A percentile compares a stretch with the other conserved stretches of the same genome.
Conservation (phyloP, 2,797 vertebrate species). For the Rachycentron canadum region DNA sequence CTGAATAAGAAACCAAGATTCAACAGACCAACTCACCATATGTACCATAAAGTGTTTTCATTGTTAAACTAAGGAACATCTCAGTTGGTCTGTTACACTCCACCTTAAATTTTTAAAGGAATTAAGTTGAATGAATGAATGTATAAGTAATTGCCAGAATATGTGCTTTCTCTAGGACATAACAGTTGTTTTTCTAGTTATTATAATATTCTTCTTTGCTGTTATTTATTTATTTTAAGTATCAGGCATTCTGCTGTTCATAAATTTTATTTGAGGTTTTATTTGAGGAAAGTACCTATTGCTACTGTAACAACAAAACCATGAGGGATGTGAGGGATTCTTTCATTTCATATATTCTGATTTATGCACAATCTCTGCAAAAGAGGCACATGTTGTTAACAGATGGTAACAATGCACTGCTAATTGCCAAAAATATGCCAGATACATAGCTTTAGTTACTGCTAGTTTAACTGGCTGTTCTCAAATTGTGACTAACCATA, state of each 20-base stretch:
- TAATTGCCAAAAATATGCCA: not conserved
- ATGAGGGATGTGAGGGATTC: constrained; percentile 6
- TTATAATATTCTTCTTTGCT: not conserved
- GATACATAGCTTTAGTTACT: not conserved
- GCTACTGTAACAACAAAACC: not conserved
- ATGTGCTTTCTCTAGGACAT: not conserved
- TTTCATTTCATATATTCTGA: constrained; percentile 34
- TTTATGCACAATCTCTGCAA: constrained; percentile 39
- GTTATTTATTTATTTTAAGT: not conserved
- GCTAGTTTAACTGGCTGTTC: not conserved
- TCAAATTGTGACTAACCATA: not conserved
- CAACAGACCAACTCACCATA: not conserved
- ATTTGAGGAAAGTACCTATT: not conserved
- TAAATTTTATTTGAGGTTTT: no score
- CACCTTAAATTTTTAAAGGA: constrained; percentile 14
- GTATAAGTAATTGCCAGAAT: not conserved
- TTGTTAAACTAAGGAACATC: no score
- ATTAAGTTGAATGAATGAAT: constrained; percentile 27
- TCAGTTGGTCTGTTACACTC: no score
- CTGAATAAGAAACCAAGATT: not conserved
- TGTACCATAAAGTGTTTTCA: no score
- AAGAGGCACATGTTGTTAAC: constrained; percentile 27
- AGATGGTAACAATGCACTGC: constrained; percentile 32
- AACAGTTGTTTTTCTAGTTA: not conserved
- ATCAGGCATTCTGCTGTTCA: not conserved